Base-by-base conservation (phyloP, 2,797 vertebrate species). In the Percopsis omiscomaycus region DNA sequence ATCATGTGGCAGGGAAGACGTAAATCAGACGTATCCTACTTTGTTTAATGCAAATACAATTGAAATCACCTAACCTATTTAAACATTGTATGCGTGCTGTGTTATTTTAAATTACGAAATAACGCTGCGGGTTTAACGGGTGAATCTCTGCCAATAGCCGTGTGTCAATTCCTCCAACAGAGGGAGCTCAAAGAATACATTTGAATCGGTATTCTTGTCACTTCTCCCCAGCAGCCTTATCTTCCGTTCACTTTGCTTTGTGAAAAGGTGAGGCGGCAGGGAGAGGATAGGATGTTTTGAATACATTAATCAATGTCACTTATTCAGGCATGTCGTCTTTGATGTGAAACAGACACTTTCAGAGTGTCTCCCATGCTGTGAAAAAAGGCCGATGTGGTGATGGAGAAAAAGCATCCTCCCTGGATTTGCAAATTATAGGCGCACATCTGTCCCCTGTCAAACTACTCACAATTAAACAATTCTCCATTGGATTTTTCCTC, bases 301-400 rank as follows among this genome's bases (percentile, higher is more conserved):
- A 83, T 87, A 69, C 92, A 92, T 93, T 91, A 76, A 88, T 92
- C 91, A 89, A 57, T 87, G 93, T 90, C 93, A 90, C 89, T 37
- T 87, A 73, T 80, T 74, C 60, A 59, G 71, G 68, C 82, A 3
- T 78, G 66, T 84, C 74, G 74, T 74, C 92, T 94, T 92, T 91
- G 92, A 92, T 93, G 92, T 91, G 85, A 87, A 88, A 75, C 88
- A 92, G 88, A 87, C 89, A 86, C 89, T 78, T 82, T 66, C 74
- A 81, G 79, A 82, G 86, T 90, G 69, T 88, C 85, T 85, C 83
- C 75, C 89, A 85, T 84, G 89, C 91, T 85, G 88, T 87, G 90
- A 91, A 81, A 75, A 88, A 87, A 89, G 84, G 84, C 46, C 74
- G 81, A 81, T 66, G 88, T 89, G 88, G 82, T 91, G 91, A 92